Evolutionary conservation across 2,113 vertebrate genomes (phyloP), one percentile per base, ranked within the genome.

Genomic region (Laterallus jamaicensis): DNA sequence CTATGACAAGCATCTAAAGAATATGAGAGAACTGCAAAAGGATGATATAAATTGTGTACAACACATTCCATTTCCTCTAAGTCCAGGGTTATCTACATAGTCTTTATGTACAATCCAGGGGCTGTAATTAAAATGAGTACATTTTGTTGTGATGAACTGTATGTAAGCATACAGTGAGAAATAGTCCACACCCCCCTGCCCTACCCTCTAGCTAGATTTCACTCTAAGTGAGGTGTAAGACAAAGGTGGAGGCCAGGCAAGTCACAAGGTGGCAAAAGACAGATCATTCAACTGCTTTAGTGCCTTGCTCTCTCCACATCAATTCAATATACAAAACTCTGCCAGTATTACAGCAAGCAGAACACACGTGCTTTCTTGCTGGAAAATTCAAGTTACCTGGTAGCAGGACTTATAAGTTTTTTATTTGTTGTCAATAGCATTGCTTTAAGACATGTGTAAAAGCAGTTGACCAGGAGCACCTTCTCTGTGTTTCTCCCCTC

Each of bases 251-350:
- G 25, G n/a, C 49, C 37, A 56, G n/a, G 6, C 15, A 50, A 52
- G 28, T 35, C 3, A 0, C 17, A 31, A 13, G 49, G 35, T 40
- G 17, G 32, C 35, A 78, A 75, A 86, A 35, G 19, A 24, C 44
- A 75, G 13, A 25, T 68, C 39, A 70, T 5, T 2, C 1, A 8
- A 18, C 6, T 1, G 0, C 12, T 32, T 31, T 15, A 11, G 28
- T 35, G 13, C n/a, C 35, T 13, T 42, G 2, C 21, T 63, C 56
- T 55, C 47, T 18, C 8, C 0, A 1, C 22, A 56, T 9, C 16
- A 28, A 35, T 52, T 19, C 50, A 60, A 67, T 0, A 1, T 10
- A 13, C 13, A 49, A 37, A 67, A 35, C 1, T 2, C 35, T 39
- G 11, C 35, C 0, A 2, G 20, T 24, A 6, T 19, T 40, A 31